These are phyloP conservation scores for Ictalurus punctatus DNA, from an alignment of 2,113 vertebrate genomes.

Conservation along the genomic window DNA sequence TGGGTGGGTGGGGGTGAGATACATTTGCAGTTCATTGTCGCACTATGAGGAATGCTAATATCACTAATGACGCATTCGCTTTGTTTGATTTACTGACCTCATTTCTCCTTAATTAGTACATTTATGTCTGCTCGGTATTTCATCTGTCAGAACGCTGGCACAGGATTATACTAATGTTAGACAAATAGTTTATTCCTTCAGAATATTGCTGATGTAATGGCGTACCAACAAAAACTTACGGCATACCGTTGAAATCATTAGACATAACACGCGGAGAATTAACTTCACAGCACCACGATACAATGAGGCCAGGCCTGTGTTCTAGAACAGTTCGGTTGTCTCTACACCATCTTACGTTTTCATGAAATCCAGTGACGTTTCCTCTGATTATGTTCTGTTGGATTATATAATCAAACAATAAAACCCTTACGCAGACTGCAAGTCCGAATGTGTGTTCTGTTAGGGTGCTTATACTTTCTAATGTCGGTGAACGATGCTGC, in stretches of 20 bases:
- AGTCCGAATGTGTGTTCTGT: neutral
- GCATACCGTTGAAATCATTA: neutral
- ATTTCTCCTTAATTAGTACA: conserved; percentile 19
- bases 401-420: neutral
- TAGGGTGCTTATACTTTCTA: neutral
- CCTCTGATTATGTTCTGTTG: too few relatives aligned
- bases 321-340: too few relatives aligned
- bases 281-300: too few relatives aligned
- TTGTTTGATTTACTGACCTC: neutral
- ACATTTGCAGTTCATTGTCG: neutral
- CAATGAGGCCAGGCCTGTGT: neutral
- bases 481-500: too few relatives aligned
- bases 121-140: neutral
- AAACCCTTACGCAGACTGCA: neutral
- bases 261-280: too few relatives aligned
- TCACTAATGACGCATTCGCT: neutral
- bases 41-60: conserved; percentile 5
- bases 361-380: neutral
- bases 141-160: neutral
- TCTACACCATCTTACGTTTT: too few relatives aligned
- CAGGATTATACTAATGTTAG: neutral
- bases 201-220: neutral
- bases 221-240: too few relatives aligned
- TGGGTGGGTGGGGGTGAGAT: neutral
- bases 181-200: neutral